Evolutionary conservation across 2,888 invertebrate genomes (phyloP).

Genomic region (Scaeva pyrastri): DNA sequence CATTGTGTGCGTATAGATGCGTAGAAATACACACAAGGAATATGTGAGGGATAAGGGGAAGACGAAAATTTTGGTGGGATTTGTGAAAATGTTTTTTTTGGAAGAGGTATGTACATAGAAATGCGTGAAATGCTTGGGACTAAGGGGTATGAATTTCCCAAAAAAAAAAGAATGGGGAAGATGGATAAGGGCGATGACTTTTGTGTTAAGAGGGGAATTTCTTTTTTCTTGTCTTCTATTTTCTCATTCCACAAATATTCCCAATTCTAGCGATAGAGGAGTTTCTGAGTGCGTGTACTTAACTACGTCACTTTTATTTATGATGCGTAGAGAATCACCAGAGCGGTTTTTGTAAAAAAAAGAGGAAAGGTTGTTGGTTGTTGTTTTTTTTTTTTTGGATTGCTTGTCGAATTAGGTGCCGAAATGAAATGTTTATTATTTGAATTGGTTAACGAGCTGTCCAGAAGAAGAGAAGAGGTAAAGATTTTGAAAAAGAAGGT

Average conservation of each 20-base stretch:
- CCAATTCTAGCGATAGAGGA: neutral
- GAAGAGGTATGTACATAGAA: neutral
- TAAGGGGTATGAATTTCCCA: conserved; percentile 63
- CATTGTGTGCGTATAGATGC: conserved; percentile 20
- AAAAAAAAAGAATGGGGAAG: conserved; percentile 26
- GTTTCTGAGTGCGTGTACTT: conserved; percentile 1
- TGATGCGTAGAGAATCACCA: conserved; percentile 7
- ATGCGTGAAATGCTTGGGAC: conserved; percentile 1
- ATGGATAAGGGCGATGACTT: conserved; percentile 36
- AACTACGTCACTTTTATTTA: conserved; percentile 46
- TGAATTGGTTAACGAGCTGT: conserved; percentile 45
- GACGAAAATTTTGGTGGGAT: conserved; percentile 6
- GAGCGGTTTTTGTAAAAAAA: neutral
- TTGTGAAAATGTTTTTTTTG: neutral
- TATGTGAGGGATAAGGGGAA: conserved; percentile 11
- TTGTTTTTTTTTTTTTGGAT: neutral
- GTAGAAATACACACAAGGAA: neutral
- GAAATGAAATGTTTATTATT: conserved; percentile 46
- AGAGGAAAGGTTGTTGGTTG: neutral
- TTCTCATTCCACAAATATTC: conserved; percentile 2
- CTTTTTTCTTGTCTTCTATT: neutral
- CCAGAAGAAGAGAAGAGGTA: conserved; percentile 11
- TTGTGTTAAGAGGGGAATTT: conserved; percentile 4
- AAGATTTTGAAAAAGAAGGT: conserved; percentile 13
- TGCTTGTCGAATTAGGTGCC: conserved; percentile 30